Base-by-base conservation (phyloP, 2,113 vertebrate species). In the Catharus minimus region DNA sequence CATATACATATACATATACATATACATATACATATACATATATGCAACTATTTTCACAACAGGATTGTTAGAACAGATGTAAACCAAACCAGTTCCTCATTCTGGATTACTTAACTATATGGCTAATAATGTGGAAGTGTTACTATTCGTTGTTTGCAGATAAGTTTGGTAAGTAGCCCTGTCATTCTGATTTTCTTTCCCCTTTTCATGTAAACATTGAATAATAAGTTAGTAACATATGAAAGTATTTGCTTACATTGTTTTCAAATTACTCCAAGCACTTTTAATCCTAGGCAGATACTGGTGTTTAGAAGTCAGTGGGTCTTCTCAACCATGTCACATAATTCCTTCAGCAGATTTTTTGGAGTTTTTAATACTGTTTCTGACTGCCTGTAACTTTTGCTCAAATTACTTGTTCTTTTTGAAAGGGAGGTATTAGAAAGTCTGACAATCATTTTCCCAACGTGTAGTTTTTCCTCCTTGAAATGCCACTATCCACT, bases 211-310 rank as follows among this genome's bases (percentile, higher is more conserved):
- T 90, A 88, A 88, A 92, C 32, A 8, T 55, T 55, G 18, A 50
- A 52, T 62, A 86, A n/a, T 38, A 44, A 57, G 60, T 82, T 92
- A 69, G 43, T 62, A 74, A 47, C 19, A 19, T 52, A 36, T n/a
- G 23, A 60, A 82, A 67, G 47, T 52, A 38, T 77, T 66, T 67
- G 65, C 32, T 86, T 93, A 75, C 36, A 21, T 81, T 77, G 47
- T 83, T 93, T 93, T 91, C 41, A 49, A 80, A 78, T 78, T 84
- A 66, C 24, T 60, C 22, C 9, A 67, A 83, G 24, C 10, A 14
- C 20, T 91, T 90, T 22, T 64, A 92, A 86, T 74, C 56, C 56
- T 75, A 41, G 41, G n/a, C 61, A 88, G 74, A 64, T 61, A 41
- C 10, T 39, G 30, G 4, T 88, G 60, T 85, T 95, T 61, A 80